These are phyloP conservation scores for Hemicentrotus pulcherrimus DNA, from an alignment of 35 echinoderm and acorn worm genomes.

Conservation along the genomic window DNA sequence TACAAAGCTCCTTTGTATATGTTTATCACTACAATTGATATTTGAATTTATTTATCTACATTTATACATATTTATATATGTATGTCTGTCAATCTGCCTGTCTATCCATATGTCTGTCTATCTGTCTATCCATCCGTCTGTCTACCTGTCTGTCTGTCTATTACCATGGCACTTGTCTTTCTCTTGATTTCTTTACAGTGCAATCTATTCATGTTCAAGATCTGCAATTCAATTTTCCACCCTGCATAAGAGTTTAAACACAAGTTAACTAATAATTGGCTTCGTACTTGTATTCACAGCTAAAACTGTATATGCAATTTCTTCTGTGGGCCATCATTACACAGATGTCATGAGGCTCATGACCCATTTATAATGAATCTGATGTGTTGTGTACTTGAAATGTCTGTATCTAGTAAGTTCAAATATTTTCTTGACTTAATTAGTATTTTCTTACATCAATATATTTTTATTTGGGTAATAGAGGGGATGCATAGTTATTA, in stretches of 20 bases:
- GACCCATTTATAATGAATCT: not conserved
- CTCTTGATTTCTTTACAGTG: not conserved
- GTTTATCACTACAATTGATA: not conserved
- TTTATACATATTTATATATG: not conserved
- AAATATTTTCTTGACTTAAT: not conserved
- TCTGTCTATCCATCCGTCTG: not conserved
- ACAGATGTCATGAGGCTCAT: not conserved
- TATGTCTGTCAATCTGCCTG: not conserved
- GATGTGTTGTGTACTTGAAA: not conserved
- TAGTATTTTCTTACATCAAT: not conserved
- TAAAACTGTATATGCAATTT: not conserved
- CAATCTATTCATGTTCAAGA: constrained; percentile 2
- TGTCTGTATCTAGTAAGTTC: not conserved
- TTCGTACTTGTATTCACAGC: not conserved
- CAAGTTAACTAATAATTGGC: not conserved
- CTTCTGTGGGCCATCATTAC: not conserved
- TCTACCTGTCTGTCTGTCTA: not conserved
- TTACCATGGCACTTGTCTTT: not conserved
- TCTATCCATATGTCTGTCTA: not conserved
- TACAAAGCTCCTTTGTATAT: not conserved
- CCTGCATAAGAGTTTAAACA: not conserved
- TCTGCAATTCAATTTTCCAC: not conserved
- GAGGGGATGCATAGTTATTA: not conserved
- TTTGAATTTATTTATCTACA: not conserved
- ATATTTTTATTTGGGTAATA: not conserved